These are phyloP conservation scores for Hypomecis punctinalis DNA, from an alignment of 2,888 invertebrate genomes.

Conservation along the genomic window DNA sequence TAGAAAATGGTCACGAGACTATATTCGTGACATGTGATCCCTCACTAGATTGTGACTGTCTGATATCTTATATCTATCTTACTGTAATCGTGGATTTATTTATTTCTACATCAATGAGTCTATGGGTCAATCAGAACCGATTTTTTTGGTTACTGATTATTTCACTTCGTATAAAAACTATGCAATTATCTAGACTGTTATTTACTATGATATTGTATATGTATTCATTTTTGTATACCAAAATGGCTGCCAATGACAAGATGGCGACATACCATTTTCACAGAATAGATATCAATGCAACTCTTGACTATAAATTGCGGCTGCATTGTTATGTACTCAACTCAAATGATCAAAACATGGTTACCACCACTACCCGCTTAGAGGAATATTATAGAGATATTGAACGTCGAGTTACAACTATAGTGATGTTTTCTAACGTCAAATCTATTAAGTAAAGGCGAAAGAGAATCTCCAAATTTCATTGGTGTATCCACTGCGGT, in stretches of 20 bases:
- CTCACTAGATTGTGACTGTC: not conserved
- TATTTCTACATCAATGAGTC: constrained; percentile 1
- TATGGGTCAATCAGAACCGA: constrained; percentile 1
- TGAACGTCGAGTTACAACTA: too few species aligned
- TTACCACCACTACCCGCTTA: too few species aligned
- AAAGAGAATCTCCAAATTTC: too few species aligned
- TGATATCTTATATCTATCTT: not conserved
- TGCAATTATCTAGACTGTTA: constrained; percentile 10
- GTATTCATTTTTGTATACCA: constrained; percentile 1
- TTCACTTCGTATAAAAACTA: constrained; percentile 4
- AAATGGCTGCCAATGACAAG: not conserved
- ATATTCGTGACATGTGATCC: not conserved
- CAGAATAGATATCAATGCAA: not conserved
- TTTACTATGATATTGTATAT: constrained; percentile 2
- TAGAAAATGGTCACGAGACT: not conserved
- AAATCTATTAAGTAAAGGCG: too few species aligned
- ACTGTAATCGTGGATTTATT: not conserved
- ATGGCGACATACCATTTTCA: not conserved
- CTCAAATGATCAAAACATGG: too few species aligned
- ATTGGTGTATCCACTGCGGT: too few species aligned
- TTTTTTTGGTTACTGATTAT: not conserved
- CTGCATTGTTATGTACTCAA: too few species aligned
- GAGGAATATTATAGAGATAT: too few species aligned
- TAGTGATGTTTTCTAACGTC: too few species aligned
- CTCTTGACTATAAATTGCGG: too few species aligned